Evolutionary conservation across 2,888 invertebrate genomes (phyloP), one percentile per base, ranked within the genome.

Genomic region (Dicycla oo): DNA sequence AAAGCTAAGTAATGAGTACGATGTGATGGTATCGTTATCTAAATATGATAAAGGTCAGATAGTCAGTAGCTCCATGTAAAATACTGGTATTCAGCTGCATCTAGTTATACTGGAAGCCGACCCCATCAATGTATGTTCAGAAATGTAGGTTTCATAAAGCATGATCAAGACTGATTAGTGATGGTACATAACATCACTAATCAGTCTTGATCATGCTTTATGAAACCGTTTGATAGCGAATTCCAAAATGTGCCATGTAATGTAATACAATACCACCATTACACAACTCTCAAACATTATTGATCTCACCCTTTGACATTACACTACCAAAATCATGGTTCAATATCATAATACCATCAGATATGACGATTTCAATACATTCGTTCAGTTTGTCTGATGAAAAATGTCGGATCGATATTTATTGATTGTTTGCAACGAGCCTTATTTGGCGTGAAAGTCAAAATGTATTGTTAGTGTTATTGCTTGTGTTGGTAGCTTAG

Each of bases 401-500:
- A 81, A 75, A 60, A 54, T 71, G 57, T 69, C 62, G 45, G 73
- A 49, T 82, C 72, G 56, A 47, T 67, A 20, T 40, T 51, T 60
- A 72, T 47, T 66, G 69, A 65, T 62, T 47, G 67, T 57, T 40
- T 62, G 43, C 3, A 23, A 15, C 30, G 11, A 49, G 40, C 86
- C 86, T 53, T 84, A 84, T 84, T 73, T 78, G 84, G 81, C 62
- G 76, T 67, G 84, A 84, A 78, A 86, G 86, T 76, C 13, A 70
- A 58, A 47, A 0, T 1, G 26, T 47, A 69, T 73, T 65, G 67
- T 58, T 69, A 45, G 40, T 63, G 69, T 62, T 53, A 61, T 47
- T 23, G 18, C 40, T 67, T 56, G 26, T 63, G 72, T 63, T 62
- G 43, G 79, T 67, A 78, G 65, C 56, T 20, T 26, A 58, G 73